A percentile compares a stretch with the other conserved stretches of the same genome.
Conservation (phyloP, 2,113 vertebrate genomes). For the Scatophagus argus region DNA sequence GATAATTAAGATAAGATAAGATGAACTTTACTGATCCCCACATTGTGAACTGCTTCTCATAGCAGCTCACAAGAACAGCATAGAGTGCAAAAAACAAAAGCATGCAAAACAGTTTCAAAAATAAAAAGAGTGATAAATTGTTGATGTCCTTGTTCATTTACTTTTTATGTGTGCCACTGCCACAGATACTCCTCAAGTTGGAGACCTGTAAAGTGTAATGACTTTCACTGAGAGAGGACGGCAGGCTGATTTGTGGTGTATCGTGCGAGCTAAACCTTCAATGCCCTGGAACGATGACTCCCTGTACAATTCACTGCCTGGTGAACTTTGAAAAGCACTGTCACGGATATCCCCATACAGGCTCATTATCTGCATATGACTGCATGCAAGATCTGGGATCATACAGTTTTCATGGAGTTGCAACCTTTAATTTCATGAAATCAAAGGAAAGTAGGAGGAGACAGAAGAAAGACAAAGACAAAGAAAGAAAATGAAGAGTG, state of each 20-base stretch:
- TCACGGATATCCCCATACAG: not conserved
- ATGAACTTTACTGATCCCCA: too few relatives aligned
- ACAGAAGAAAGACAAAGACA: constrained; percentile 52
- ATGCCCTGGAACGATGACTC: not conserved
- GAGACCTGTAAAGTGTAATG: too few relatives aligned
- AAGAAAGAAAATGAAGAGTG: constrained; percentile 25
- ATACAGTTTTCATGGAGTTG: constrained; percentile 45
- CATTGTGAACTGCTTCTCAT: too few relatives aligned
- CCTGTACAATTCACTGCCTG: not conserved
- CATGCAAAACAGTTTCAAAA: too few relatives aligned
- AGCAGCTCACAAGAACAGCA: too few relatives aligned
- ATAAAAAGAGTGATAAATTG: too few relatives aligned
- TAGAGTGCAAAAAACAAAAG: too few relatives aligned
- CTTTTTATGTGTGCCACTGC: too few relatives aligned
- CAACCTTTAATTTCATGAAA: constrained; percentile 51
- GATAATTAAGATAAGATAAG: too few relatives aligned
- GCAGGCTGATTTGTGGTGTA: not conserved
- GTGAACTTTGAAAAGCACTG: constrained; percentile 20
- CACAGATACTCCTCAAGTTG: too few relatives aligned
- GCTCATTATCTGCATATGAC: constrained; percentile 16
- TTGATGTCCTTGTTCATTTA: too few relatives aligned
- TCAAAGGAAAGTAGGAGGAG: constrained; percentile 41
- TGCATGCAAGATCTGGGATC: constrained; percentile 12
- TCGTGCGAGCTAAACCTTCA: not conserved
- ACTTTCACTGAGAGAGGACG: too few relatives aligned